These are phyloP conservation scores for Noturus placidus DNA, from an alignment of 2,113 vertebrate species.

Conservation along the genomic window DNA sequence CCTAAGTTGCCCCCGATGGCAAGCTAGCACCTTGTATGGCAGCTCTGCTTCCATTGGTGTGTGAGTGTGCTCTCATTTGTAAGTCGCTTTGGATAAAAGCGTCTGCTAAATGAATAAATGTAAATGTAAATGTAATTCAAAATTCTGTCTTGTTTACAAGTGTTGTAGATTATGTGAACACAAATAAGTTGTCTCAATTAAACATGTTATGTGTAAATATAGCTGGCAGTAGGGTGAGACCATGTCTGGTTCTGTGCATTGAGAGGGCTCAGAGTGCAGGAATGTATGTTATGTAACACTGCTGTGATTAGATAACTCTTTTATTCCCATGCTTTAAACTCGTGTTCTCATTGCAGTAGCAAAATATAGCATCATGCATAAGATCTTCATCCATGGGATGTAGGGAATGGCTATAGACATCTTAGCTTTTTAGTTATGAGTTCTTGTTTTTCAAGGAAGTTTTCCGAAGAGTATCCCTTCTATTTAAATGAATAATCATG, in stretches of 20 bases:
- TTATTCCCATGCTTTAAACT: conserved; percentile 56
- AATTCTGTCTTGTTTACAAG: conserved; percentile 60
- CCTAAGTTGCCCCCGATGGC: no score
- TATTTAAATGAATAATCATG: background rate
- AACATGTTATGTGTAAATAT: conserved; percentile 70
- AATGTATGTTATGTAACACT: conserved; percentile 69
- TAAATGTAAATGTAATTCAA: no score
- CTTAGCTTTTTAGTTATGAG: background rate
- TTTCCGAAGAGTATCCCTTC: background rate
- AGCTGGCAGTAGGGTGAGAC: conserved; percentile 51
- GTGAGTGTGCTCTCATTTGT: no score
- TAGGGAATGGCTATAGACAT: background rate
- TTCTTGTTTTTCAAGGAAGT: background rate
- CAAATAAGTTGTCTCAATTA: conserved; percentile 62
- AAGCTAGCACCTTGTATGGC: no score
- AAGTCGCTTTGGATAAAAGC: no score
- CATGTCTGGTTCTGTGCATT: conserved; percentile 57
- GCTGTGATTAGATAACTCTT: conserved; percentile 59
- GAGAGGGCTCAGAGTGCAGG: conserved; percentile 51
- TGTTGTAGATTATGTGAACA: conserved; percentile 50
- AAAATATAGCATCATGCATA: background rate
- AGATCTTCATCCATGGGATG: background rate
- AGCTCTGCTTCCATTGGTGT: no score
- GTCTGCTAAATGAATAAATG: no score
- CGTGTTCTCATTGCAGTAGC: conserved; percentile 36